These are phyloP conservation scores for Leptodactylus fuscus DNA, from an alignment of 2,113 vertebrate genomes.

Conservation along the genomic window DNA sequence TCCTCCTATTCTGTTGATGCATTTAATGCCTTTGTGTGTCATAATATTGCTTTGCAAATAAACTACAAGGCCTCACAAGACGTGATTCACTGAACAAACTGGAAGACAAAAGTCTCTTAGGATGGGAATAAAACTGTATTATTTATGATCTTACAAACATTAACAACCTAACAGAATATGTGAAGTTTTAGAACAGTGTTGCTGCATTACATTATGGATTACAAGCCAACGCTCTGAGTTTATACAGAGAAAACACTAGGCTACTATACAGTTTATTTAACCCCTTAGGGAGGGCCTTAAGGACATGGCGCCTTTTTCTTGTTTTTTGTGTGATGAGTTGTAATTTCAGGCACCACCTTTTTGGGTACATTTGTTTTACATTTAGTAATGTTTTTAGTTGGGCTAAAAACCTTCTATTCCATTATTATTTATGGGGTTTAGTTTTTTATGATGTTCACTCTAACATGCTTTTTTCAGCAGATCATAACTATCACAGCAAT, in stretches of 20 bases:
- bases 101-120: constrained; percentile 24
- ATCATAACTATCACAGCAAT: too few species aligned
- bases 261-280: not conserved
- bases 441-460: too few species aligned
- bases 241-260: not conserved
- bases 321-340: too few species aligned
- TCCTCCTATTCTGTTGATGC: not conserved
- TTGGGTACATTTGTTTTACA: too few species aligned
- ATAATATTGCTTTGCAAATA: constrained; percentile 15
- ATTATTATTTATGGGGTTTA: too few species aligned
- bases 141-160: constrained; percentile 35
- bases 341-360: too few species aligned
- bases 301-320: too few species aligned
- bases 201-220: not conserved
- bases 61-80: constrained; percentile 20
- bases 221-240: not conserved
- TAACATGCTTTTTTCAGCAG: too few species aligned
- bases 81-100: constrained; percentile 17
- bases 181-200: not conserved
- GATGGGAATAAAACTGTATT: constrained; percentile 21
- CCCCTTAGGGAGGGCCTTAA: too few species aligned
- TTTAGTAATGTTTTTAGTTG: too few species aligned
- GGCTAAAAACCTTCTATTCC: too few species aligned
- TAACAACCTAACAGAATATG: constrained; percentile 11
- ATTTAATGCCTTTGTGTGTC: constrained; percentile 24